phyloP scores from a whole-genome alignment of 2,797 vertebrate genomes.

The Clarias platycephalus region DNA sequence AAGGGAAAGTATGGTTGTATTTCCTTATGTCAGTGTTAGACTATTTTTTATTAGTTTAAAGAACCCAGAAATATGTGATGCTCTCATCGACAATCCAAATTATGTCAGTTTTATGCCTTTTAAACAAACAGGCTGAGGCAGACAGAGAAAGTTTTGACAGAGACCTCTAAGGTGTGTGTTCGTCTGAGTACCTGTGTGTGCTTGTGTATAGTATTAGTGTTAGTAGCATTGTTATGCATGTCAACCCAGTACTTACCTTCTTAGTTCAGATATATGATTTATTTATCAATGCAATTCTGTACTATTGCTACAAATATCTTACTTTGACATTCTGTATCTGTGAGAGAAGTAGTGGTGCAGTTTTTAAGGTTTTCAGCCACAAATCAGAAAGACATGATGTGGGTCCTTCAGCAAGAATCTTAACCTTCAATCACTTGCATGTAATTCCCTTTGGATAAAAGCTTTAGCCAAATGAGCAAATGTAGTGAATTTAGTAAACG shows the following conservation, averaged over 20 bases:
- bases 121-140: too few species aligned
- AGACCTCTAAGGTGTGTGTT: too few species aligned
- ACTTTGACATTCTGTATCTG: neutral
- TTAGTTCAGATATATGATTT: neutral
- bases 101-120: too few species aligned
- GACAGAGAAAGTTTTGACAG: too few species aligned
- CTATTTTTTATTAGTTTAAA: too few species aligned
- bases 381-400: neutral
- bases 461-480: conserved; percentile 19
- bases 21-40: too few species aligned
- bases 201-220: too few species aligned
- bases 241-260: neutral
- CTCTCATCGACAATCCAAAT: too few species aligned
- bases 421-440: neutral
- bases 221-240: neutral
- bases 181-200: too few species aligned
- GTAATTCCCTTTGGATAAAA: neutral
- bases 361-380: neutral
- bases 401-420: neutral
- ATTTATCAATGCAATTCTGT: neutral
- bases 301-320: neutral
- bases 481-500: neutral
- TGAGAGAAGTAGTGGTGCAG: neutral
- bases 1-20: too few species aligned
- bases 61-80: too few species aligned